Conservation (phyloP, 2,888 invertebrate species). For the Caenorhabditis wallacei region DNA sequence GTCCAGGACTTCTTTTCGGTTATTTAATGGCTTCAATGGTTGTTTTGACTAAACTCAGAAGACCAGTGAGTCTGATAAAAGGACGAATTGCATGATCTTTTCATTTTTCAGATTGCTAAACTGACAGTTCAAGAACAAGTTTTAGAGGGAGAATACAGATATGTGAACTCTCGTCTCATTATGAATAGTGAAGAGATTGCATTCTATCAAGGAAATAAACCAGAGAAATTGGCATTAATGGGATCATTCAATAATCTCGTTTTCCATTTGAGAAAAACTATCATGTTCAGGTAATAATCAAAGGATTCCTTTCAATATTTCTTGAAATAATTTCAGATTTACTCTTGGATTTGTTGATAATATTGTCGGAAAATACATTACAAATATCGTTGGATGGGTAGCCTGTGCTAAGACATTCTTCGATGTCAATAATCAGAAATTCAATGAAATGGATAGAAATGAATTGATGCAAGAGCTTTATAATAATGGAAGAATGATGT, state of each 20-base stretch:
- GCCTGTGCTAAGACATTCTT: constrained; percentile 92
- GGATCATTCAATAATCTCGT: constrained; percentile 93
- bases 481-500: constrained; percentile 95
- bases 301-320: constrained; percentile 33
- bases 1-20: constrained; percentile 91
- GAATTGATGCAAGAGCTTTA: constrained; percentile 94
- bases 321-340: constrained; percentile 71
- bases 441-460: constrained; percentile 89
- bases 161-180: constrained; percentile 95
- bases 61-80: constrained; percentile 68
- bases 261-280: constrained; percentile 79
- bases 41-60: constrained; percentile 87
- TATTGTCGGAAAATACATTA: constrained; percentile 95
- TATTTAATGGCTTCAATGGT: constrained; percentile 93
- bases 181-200: constrained; percentile 96
- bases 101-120: constrained; percentile 86
- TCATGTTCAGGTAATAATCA: constrained; percentile 69
- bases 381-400: constrained; percentile 93
- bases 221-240: constrained; percentile 92
- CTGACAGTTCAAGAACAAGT: constrained; percentile 96
- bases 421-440: constrained; percentile 87
- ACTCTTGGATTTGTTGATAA: constrained; percentile 95
- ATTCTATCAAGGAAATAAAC: constrained; percentile 85
- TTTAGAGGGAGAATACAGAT: constrained; percentile 97
- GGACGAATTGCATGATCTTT: too few species aligned